These are phyloP conservation scores for Menidia beryllina DNA, from an alignment of 2,113 vertebrate genomes.

Conservation along the genomic window DNA sequence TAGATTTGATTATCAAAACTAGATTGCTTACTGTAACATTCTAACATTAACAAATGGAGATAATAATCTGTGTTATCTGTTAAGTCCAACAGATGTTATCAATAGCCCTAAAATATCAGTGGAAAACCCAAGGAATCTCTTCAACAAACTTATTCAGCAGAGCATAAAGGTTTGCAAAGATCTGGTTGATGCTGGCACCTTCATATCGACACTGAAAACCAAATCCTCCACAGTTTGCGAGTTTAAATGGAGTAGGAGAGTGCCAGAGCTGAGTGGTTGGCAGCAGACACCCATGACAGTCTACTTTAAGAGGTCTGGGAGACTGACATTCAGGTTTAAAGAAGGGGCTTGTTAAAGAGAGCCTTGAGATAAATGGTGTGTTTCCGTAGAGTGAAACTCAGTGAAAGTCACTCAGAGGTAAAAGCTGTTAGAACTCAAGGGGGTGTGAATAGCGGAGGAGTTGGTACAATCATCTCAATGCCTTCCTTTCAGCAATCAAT, in stretches of 20 bases:
- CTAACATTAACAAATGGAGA: too few species aligned
- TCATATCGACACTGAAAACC: slow-evolving; percentile 44
- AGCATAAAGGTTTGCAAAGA: slow-evolving; percentile 24
- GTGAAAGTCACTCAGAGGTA: slow-evolving; percentile 37
- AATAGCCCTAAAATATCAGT: too few species aligned
- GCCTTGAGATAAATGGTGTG: slow-evolving; percentile 33
- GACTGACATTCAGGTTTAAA: slow-evolving; percentile 49
- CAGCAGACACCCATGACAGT: slow-evolving; percentile 2
- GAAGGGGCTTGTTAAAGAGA: slow-evolving; percentile 26
- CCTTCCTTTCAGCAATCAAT: slow-evolving; percentile 3
- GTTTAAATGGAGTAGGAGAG: slow-evolving; percentile 26
- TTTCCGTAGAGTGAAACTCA: slow-evolving; percentile 35
- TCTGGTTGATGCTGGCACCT: slow-evolving; percentile 1
- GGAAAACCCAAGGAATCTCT: too few species aligned
- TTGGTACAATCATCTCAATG: not conserved
- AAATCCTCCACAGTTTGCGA: slow-evolving; percentile 40
- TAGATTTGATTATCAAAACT: too few species aligned
- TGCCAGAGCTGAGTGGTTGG: slow-evolving; percentile 24
- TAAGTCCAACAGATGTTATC: too few species aligned
- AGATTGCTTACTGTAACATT: too few species aligned
- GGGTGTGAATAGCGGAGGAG: not conserved
- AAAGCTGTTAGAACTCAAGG: slow-evolving; percentile 33
- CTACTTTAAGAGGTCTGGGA: slow-evolving; percentile 37
- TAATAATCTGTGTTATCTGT: too few species aligned
- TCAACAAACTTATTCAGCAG: slow-evolving; percentile 7